These are phyloP conservation scores for Keiferia lycopersicella DNA, from an alignment of 2,888 invertebrate genomes.

Conservation along the genomic window DNA sequence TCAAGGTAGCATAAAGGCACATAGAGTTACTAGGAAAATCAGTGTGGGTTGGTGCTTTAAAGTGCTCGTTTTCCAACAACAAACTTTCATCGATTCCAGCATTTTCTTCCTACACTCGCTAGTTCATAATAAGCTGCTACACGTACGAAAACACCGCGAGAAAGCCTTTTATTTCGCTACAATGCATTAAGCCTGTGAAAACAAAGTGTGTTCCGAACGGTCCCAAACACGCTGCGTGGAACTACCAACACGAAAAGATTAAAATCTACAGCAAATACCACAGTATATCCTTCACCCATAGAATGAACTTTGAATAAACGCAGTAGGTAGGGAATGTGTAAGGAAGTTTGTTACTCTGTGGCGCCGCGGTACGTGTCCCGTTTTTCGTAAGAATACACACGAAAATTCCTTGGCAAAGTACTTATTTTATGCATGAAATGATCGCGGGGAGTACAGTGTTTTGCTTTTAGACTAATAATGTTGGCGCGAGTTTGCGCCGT, in stretches of 20 bases:
- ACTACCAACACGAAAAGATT: conserved; percentile 39
- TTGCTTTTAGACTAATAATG: conserved; percentile 67
- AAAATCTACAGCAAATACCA: conserved; percentile 36
- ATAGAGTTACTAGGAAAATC: too few species aligned
- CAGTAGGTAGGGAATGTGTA: background rate
- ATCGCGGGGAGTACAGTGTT: conserved; percentile 54
- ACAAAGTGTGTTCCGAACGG: conserved; percentile 38
- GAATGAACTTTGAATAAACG: background rate
- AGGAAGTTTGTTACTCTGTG: conserved; percentile 30
- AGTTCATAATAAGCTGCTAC: conserved; percentile 31
- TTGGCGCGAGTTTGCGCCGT: conserved; percentile 30
- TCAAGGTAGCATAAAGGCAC: too few species aligned
- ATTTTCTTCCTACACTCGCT: conserved; percentile 1
- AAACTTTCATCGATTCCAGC: background rate
- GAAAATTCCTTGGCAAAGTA: conserved; percentile 50
- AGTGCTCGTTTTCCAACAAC: background rate
- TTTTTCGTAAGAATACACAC: conserved; percentile 36
- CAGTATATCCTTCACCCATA: conserved; percentile 30
- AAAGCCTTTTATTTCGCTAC: conserved; percentile 52
- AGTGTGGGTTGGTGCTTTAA: too few species aligned
- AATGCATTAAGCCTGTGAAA: conserved; percentile 46
- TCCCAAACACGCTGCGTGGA: conserved; percentile 33
- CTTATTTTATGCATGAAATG: conserved; percentile 58
- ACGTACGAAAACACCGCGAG: conserved; percentile 37
- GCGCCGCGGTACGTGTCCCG: conserved; percentile 26